Evolutionary conservation across 2,888 invertebrate species (phyloP), one percentile per base, ranked within the genome.

Genomic region (Spisula solida): DNA sequence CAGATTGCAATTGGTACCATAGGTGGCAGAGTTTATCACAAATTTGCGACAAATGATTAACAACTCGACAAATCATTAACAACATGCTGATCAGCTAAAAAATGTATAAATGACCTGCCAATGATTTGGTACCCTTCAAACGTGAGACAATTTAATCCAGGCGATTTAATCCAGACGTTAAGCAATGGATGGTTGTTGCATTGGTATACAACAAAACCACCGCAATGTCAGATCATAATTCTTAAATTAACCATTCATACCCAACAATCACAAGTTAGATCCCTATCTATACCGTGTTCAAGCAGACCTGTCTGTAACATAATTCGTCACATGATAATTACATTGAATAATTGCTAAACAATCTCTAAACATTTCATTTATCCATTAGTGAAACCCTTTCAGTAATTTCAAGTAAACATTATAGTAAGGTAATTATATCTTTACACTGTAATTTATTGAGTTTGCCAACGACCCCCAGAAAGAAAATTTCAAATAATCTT

Each of bases 241-340:
- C 75, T 31, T 34, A 31, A 25, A 18, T 75, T 12, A 75, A 75
- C 34, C 16, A 31, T 75, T 16, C 41, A 25, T 25, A 25, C 16
- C 20, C 4, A 16, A 31, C 34, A 75, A 25, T 75, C 34, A 75
- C 31, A 75, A 16, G 18, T 34, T 34, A 75, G 75, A 75, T 75
- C 75, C 16, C 1, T 75, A 75, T 75, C 75, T 75, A 25, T 31
- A 31, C 18, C 8, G 18, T 12, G 16, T 16, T 75, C 75, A 75
- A 75, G 31, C 31, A 31, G 16, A 75, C 12, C 0, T 16, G 31
- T 16, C 75, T 75, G 31, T 12, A 34, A 75, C 34, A 31, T 34
- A 75, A 75, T 75, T 75, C 31, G 75, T 75, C 75, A 34, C 34
- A 34, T 5, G 34, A 34, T 75, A 75, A 75, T 75, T 75, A 75